Evolutionary conservation across 2,888 invertebrate genomes (phyloP).

Genomic region (Cantharis lateralis): DNA sequence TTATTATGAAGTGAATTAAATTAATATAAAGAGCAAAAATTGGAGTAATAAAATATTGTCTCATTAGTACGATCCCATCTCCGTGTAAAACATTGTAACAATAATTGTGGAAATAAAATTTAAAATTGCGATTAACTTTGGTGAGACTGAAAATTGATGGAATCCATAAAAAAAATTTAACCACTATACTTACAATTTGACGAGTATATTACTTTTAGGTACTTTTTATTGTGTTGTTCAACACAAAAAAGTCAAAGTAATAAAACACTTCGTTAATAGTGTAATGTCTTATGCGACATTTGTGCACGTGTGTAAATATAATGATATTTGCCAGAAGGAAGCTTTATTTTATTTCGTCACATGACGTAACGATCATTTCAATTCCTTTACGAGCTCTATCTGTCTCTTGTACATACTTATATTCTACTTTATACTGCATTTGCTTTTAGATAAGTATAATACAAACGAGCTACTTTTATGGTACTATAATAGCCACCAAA

Average conservation of each 20-base stretch:
- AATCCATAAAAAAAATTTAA: neutral
- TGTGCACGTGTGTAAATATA: constrained; percentile 25
- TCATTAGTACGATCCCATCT: neutral
- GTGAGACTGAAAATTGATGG: neutral
- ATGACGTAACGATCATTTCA: constrained; percentile 46
- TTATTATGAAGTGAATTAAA: too few species aligned
- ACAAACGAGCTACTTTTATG: constrained; percentile 54
- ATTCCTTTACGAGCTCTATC: constrained; percentile 51
- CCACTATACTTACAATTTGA: neutral
- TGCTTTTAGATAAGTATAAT: constrained; percentile 50
- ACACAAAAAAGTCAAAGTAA: constrained; percentile 8
- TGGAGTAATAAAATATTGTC: neutral
- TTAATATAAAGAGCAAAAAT: too few species aligned
- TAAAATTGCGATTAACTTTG: neutral
- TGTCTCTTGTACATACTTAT: constrained; percentile 48
- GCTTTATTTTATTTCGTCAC: constrained; percentile 38
- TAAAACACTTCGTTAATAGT: constrained; percentile 21
- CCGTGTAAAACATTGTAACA: neutral
- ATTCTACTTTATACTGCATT: constrained; percentile 46
- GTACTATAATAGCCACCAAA: constrained; percentile 54
- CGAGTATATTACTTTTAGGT: neutral
- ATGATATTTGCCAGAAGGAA: constrained; percentile 25
- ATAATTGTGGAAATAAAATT: neutral
- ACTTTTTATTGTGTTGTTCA: neutral
- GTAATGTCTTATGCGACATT: constrained; percentile 9